These are phyloP conservation scores for Aradophagus sp. DNA, from an alignment of 1,140 invertebrate genomes.

Conservation along the genomic window DNA sequence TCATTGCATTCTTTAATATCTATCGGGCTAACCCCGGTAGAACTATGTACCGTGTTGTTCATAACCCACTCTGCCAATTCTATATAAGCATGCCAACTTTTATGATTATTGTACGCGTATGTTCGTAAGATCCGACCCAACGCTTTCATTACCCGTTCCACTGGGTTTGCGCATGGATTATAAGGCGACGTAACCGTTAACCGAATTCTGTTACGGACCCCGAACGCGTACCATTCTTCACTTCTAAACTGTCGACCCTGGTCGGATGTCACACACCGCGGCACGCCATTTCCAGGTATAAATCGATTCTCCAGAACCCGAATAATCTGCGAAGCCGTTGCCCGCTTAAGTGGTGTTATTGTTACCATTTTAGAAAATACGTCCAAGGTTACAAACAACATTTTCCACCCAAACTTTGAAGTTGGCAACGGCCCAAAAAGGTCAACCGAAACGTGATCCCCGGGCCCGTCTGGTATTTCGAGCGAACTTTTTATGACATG, in stretches of 20 bases:
- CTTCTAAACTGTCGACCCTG: conserved; percentile 1
- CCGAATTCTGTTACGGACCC: background rate
- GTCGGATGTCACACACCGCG: background rate
- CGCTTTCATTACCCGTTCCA: conserved; percentile 5
- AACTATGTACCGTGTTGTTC: background rate
- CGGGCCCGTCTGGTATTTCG: background rate
- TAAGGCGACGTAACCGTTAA: conserved; percentile 2
- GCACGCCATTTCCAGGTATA: background rate
- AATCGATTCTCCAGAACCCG: background rate
- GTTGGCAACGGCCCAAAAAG: conserved; percentile 9
- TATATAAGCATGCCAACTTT: background rate
- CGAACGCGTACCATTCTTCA: background rate
- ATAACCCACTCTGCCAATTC: conserved; percentile 1
- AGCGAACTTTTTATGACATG: background rate
- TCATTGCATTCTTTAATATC: too few relatives aligned
- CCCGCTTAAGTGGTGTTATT: background rate
- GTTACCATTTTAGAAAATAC: background rate
- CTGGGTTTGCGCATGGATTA: conserved; percentile 7
- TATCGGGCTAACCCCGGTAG: background rate
- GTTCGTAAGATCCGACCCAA: background rate
- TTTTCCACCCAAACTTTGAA: conserved; percentile 6
- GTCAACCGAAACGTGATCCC: conserved; percentile 1
- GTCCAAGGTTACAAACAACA: conserved; percentile 1
- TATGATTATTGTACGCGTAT: background rate
- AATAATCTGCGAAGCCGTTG: background rate